A percentile compares a stretch with the other conserved stretches of the same genome.
These are phyloP conservation scores for Motacilla tschutschensis DNA, from an alignment of 2,113 vertebrate genomes.

Conservation along the genomic window DNA sequence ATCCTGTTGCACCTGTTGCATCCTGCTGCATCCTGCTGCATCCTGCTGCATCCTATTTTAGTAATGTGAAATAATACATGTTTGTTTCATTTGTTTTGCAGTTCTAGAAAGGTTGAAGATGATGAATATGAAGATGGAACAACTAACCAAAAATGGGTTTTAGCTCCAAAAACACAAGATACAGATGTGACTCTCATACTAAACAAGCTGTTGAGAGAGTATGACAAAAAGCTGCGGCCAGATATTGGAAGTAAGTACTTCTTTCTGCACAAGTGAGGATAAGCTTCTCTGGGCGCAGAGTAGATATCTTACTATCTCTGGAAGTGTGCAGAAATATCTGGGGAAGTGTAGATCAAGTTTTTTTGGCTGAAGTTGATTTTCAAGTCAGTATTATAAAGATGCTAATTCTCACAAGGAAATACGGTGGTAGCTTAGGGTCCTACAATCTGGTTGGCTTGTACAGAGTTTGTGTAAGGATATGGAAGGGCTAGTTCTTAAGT, in stretches of 20 bases:
- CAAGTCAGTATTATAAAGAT: neutral
- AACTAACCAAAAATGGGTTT: conserved; percentile 85
- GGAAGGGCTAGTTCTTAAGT: neutral
- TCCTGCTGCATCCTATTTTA: neutral
- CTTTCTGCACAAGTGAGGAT: neutral
- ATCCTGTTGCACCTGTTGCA: neutral
- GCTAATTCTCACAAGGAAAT: neutral
- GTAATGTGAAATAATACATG: neutral
- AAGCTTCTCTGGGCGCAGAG: neutral
- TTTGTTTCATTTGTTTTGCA: conserved; percentile 54
- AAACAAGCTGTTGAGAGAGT: conserved; percentile 90
- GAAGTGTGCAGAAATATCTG: neutral
- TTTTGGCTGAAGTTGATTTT: neutral
- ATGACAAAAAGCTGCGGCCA: conserved; percentile 92
- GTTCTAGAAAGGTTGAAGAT: conserved; percentile 79
- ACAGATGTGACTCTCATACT: conserved; percentile 90
- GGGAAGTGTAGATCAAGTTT: neutral
- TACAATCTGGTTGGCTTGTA: neutral
- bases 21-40: neutral
- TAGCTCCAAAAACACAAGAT: conserved; percentile 87
- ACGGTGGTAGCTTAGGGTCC: neutral
- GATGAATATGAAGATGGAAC: conserved; percentile 89
- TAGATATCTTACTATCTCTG: neutral
- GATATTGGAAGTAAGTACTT: conserved; percentile 90
- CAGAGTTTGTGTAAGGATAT: neutral